Conservation (phyloP, 2,113 vertebrate species). For the Haemorhous mexicanus region DNA sequence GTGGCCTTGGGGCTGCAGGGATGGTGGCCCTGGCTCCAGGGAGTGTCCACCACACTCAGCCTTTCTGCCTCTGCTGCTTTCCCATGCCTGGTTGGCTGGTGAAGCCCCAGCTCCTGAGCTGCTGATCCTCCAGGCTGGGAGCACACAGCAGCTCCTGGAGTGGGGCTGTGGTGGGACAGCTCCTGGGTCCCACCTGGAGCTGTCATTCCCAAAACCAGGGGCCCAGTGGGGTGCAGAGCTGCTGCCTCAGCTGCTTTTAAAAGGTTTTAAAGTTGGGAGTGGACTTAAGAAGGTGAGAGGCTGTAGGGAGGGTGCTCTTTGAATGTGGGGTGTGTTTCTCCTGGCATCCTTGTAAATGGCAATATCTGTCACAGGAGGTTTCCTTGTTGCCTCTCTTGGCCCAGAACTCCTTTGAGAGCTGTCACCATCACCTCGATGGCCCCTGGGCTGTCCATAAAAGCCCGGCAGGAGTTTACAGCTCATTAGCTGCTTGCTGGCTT, state of each 20-base stretch:
- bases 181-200: neutral
- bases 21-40: neutral
- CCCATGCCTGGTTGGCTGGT: neutral
- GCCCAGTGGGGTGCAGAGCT: rapidly evolving
- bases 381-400: neutral
- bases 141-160: rapidly evolving
- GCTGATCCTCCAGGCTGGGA: neutral
- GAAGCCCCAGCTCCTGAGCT: neutral
- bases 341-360: neutral
- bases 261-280: neutral
- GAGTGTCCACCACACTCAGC: neutral
- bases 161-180: neutral
- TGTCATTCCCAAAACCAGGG: neutral
- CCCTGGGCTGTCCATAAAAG: neutral
- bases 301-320: neutral
- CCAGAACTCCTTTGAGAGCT: neutral
- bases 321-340: rapidly evolving
- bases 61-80: neutral
- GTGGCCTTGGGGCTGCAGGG: neutral
- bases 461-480: neutral
- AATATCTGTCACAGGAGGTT: neutral
- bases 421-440: neutral
- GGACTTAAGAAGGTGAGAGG: neutral
- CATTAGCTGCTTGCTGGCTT: neutral
- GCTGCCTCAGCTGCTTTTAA: neutral